These are phyloP conservation scores for Cydia pomonella DNA, from an alignment of 1,140 invertebrate genomes.

Conservation along the genomic window DNA sequence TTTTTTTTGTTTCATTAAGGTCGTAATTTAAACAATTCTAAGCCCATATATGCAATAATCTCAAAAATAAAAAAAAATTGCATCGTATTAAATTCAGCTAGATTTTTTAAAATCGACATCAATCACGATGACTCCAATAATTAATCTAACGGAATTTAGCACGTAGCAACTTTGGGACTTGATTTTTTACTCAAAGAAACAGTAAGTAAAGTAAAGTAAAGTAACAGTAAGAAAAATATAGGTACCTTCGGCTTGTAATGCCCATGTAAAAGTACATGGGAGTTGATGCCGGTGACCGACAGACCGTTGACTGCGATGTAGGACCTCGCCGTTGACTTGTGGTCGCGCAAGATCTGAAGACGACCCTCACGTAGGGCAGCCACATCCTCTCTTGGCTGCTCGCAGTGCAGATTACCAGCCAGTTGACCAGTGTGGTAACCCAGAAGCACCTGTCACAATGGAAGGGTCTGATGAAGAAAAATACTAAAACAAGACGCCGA, in stretches of 20 bases:
- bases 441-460: background rate
- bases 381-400: background rate
- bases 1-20: too few species aligned
- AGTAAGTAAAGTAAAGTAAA: too few species aligned
- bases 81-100: too few species aligned
- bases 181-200: too few species aligned
- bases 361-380: constrained; percentile 78
- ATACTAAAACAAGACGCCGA: background rate
- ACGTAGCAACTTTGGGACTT: too few species aligned
- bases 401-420: background rate
- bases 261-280: constrained; percentile 82
- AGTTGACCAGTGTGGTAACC: background rate
- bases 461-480: background rate
- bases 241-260: constrained; percentile 5
- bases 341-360: constrained; percentile 85
- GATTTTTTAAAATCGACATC: too few species aligned
- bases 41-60: too few species aligned
- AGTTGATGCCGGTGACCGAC: constrained; percentile 97
- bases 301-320: constrained; percentile 94
- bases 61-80: too few species aligned
- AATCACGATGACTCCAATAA: too few species aligned
- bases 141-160: too few species aligned
- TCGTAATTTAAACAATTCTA: too few species aligned
- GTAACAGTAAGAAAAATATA: background rate
- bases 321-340: constrained; percentile 89